These are phyloP conservation scores for Thaleichthys pacificus DNA, from an alignment of 2,797 vertebrate species.

Conservation along the genomic window DNA sequence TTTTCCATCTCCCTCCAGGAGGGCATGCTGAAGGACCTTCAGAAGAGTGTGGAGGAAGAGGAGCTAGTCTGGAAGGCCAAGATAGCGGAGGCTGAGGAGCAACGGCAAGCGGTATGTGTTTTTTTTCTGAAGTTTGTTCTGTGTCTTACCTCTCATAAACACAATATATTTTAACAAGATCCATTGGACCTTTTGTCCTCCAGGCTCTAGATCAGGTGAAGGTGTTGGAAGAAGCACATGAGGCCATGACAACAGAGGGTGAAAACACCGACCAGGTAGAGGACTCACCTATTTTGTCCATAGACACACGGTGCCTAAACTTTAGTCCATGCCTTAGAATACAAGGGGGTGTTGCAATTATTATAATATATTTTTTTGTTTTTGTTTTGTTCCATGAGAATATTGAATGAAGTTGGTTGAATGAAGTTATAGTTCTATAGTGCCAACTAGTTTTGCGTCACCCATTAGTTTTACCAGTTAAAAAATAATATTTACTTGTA, in stretches of 20 bases:
- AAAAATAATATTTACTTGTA: not conserved
- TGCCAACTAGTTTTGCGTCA: too few relatives aligned
- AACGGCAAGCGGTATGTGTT: conserved; percentile 71
- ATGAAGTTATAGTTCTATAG: too few relatives aligned
- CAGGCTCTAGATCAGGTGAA: conserved; percentile 77
- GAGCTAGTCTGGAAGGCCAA: conserved; percentile 81
- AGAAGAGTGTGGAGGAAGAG: conserved; percentile 80
- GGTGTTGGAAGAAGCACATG: conserved; percentile 69
- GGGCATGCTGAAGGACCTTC: conserved; percentile 79
- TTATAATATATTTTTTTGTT: not conserved
- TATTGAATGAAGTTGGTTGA: too few relatives aligned
- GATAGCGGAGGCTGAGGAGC: conserved; percentile 69
- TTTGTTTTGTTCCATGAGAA: too few relatives aligned
- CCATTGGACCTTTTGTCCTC: not conserved
- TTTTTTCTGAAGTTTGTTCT: too few relatives aligned
- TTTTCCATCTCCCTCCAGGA: conserved; percentile 67
- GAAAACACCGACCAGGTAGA: conserved; percentile 79
- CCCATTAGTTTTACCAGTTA: not conserved
- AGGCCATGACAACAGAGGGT: conserved; percentile 71
- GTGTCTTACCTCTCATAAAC: not conserved
- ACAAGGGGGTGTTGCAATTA: not conserved
- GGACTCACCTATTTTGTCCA: not conserved
- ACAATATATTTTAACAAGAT: not conserved
- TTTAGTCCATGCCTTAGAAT: not conserved
- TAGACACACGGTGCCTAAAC: not conserved